Evolutionary conservation across 2,888 invertebrate genomes (phyloP).

Genomic region (Meandrusa payeni): DNA sequence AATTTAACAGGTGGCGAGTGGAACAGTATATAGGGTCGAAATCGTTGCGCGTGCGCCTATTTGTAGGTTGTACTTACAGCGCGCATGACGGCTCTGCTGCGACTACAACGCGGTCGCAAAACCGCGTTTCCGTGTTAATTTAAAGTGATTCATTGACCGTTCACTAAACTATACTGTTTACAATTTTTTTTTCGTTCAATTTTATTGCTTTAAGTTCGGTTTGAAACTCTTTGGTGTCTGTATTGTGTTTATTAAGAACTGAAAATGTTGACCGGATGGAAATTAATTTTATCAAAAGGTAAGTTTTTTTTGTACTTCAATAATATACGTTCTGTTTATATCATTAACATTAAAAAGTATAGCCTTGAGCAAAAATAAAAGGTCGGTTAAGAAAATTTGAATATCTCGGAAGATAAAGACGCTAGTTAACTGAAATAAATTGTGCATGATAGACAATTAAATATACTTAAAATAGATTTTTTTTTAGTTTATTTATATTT

Average conservation of each 20-base stretch:
- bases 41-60: conserved; percentile 59
- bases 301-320: conserved; percentile 44
- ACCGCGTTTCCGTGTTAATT: conserved; percentile 23
- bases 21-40: conserved; percentile 59
- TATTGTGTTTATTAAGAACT: conserved; percentile 17
- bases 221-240: conserved; percentile 16
- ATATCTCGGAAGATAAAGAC: too few relatives aligned
- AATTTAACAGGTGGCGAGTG: conserved; percentile 7
- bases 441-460: too few relatives aligned
- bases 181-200: conserved; percentile 28
- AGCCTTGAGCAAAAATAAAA: too few relatives aligned
- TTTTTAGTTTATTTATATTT: too few relatives aligned
- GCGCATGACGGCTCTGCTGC: conserved; percentile 40
- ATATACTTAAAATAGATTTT: too few relatives aligned
- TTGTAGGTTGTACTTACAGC: conserved; percentile 38
- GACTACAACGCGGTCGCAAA: conserved; percentile 35
- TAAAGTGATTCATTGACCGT: too few relatives aligned
- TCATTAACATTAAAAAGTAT: too few relatives aligned
- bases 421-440: too few relatives aligned
- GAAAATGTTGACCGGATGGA: conserved; percentile 72
- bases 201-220: conserved; percentile 25
- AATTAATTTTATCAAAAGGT: conserved; percentile 67
- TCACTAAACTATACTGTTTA: too few relatives aligned
- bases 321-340: too few relatives aligned
- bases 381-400: too few relatives aligned